A percentile compares a stretch with the other conserved stretches of the same genome.
Conservation (phyloP, 2,888 invertebrate species). For the Brassicogethes aeneus region DNA sequence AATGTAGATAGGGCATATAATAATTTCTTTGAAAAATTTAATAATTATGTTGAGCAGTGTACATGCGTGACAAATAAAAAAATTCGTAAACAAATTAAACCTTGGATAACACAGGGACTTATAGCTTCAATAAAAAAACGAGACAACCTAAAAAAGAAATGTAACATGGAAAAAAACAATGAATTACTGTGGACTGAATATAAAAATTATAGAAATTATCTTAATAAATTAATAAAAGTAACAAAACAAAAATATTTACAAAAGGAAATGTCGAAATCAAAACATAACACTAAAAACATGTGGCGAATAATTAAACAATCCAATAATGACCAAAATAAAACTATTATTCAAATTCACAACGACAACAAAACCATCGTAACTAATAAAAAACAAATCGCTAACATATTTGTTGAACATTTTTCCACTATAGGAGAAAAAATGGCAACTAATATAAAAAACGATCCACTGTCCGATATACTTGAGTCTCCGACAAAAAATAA, state of each 20-base stretch:
- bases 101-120: slow-evolving; percentile 4
- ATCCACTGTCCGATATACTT: not conserved
- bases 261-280: too few relatives aligned
- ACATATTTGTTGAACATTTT: not conserved
- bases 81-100: slow-evolving; percentile 2
- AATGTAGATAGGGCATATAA: not conserved
- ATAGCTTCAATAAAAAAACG: slow-evolving; percentile 3
- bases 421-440: not conserved
- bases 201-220: not conserved
- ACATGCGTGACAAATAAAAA: slow-evolving; percentile 2
- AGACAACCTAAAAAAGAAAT: slow-evolving; percentile 6
- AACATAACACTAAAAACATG: not conserved
- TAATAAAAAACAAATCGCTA: not conserved
- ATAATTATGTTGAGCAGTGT: not conserved
- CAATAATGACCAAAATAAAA: not conserved
- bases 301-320: not conserved
- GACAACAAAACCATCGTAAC: not conserved
- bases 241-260: too few relatives aligned
- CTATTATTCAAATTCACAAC: not conserved
- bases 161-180: slow-evolving; percentile 2
- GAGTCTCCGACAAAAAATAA: not conserved
- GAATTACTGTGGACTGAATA: not conserved
- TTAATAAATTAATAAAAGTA: too few relatives aligned
- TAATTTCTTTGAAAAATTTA: not conserved
- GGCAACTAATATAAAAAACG: not conserved